These are phyloP conservation scores for Aegithalos caudatus DNA, from an alignment of 2,113 vertebrate species.

Conservation along the genomic window DNA sequence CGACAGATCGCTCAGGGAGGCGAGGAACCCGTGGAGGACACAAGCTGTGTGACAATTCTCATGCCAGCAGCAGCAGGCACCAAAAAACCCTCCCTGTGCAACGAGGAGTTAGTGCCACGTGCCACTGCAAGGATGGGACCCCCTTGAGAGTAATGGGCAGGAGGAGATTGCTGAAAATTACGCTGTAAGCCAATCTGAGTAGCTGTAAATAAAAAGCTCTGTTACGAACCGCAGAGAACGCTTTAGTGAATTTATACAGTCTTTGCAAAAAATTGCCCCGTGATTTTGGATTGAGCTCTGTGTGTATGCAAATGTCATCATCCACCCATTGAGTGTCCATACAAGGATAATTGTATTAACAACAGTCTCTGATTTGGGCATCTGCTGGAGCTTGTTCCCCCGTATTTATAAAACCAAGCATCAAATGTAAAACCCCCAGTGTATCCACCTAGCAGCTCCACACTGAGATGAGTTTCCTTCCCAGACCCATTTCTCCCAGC, in stretches of 20 bases:
- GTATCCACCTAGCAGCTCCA: background rate
- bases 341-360: constrained; percentile 10
- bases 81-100: background rate
- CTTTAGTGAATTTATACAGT: background rate
- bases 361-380: constrained; percentile 16
- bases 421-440: background rate
- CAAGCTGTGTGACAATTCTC: constrained; percentile 71
- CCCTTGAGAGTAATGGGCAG: background rate
- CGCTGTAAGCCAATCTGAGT: background rate
- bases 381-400: background rate
- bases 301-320: constrained; percentile 52
- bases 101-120: background rate
- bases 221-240: background rate
- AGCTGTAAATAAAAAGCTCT: constrained; percentile 54
- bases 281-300: background rate
- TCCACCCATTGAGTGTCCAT: constrained; percentile 2
- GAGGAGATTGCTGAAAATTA: background rate
- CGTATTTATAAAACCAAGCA: background rate
- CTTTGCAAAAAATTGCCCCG: background rate
- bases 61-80: background rate
- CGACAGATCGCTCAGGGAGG: constrained; percentile 92
- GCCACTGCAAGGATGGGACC: background rate
- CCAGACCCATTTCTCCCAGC: background rate
- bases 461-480: background rate
- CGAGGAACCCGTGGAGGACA: constrained; percentile 90